Evolutionary conservation across 2,113 vertebrate genomes (phyloP).

Genomic region (Gobius niger): DNA sequence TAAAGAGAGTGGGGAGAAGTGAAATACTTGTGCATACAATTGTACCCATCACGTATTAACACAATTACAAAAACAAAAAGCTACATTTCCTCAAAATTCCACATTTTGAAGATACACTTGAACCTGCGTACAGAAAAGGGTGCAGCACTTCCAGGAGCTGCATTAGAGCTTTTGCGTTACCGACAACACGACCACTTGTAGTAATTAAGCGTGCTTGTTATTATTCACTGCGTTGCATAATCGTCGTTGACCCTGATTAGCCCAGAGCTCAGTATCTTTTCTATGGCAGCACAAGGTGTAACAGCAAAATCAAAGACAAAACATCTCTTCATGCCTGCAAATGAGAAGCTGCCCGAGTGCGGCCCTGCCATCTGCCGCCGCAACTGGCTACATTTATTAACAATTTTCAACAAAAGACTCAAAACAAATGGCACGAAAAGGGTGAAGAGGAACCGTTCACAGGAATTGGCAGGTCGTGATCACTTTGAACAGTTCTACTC

Average conservation of each 20-base stretch:
- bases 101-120: not conserved
- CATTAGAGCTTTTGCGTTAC: not conserved
- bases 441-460: too few species aligned
- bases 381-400: slow-evolving; percentile 35
- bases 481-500: too few species aligned
- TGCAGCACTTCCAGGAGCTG: not conserved
- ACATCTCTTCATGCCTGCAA: not conserved
- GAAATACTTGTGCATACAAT: too few species aligned
- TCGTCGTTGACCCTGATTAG: slow-evolving; percentile 1
- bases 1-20: too few species aligned
- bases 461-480: too few species aligned
- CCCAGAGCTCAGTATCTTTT: not conserved
- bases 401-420: slow-evolving; percentile 3
- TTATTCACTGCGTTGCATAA: slow-evolving; percentile 2
- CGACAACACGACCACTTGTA: not conserved
- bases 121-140: not conserved
- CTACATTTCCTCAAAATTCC: not conserved
- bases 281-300: slow-evolving; percentile 1
- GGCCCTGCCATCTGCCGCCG: slow-evolving; percentile 30
- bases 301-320: slow-evolving; percentile 6
- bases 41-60: too few species aligned
- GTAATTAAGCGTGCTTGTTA: slow-evolving; percentile 15
- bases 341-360: not conserved
- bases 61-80: too few species aligned
- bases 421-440: slow-evolving; percentile 7